Evolutionary conservation across 2,113 vertebrate genomes (phyloP).

Genomic region (Hippocampus zosterae): DNA sequence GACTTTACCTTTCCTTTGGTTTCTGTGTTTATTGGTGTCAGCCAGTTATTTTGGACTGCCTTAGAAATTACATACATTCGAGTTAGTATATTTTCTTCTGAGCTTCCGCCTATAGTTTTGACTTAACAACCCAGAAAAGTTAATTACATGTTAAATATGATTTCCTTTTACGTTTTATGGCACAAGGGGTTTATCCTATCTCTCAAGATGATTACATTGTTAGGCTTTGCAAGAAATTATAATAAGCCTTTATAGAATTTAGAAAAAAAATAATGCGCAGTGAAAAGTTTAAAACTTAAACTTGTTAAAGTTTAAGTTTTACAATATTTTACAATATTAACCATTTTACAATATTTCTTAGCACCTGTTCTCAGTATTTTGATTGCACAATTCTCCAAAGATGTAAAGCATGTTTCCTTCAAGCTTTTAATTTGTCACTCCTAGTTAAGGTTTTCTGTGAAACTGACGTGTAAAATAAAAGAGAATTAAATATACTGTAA

Average conservation of each 20-base stretch:
- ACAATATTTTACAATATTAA: too few species aligned
- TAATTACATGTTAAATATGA: conserved; percentile 51
- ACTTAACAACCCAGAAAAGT: conserved; percentile 53
- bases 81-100: conserved; percentile 49
- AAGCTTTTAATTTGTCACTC: too few species aligned
- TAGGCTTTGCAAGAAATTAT: not conserved
- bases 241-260: not conserved
- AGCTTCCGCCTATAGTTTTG: conserved; percentile 38
- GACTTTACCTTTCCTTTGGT: conserved; percentile 44
- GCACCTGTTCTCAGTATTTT: too few species aligned
- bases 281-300: not conserved
- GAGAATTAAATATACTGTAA: too few species aligned
- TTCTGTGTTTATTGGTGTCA: conserved; percentile 53
- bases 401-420: too few species aligned
- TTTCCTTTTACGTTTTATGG: conserved; percentile 41
- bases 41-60: conserved; percentile 34
- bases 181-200: conserved; percentile 22
- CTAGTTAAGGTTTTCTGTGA: too few species aligned
- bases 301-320: not conserved
- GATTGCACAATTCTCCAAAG: too few species aligned
- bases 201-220: conserved; percentile 4
- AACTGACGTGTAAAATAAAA: too few species aligned
- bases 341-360: too few species aligned
- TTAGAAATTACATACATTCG: conserved; percentile 48
- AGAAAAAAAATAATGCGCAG: not conserved